Evolutionary conservation across 2,113 vertebrate species (phyloP), one percentile per base, ranked within the genome.

Genomic region (Pipa parva): DNA sequence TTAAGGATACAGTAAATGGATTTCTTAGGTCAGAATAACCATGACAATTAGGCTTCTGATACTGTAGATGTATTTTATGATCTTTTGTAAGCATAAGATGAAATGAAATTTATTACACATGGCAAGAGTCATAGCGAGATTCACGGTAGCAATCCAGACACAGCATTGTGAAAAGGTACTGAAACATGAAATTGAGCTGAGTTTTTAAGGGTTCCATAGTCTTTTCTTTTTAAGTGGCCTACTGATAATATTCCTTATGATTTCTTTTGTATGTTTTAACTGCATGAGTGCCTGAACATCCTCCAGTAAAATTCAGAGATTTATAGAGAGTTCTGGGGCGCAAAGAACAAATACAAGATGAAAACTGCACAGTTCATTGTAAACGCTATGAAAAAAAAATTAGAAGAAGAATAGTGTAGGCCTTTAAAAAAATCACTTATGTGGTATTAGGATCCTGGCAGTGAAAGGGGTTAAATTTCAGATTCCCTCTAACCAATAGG

Each of bases 1-100:
- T 39, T 72, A 75, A 83, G 73, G 78, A 80, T 73, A 82, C 78
- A 79, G 65, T 72, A 82, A 79, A 80, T 78, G 80, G 74, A 83
- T 85, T 85, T 59, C 27, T 66, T 72, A 75, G 75, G 75, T 77
- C 79, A 78, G 63, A 1, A 29, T 72, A 50, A 74, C 27, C 48
- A 57, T 20, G 73, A 67, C 63, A 67, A 57, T 49, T 18, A 0
- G 12, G 5, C 7, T 4, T 58, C 1, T 48, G 49, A 48, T 33
- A 31, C 17, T 60, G 28, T 27, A 64, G 28, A 71, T 77, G 55
- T 72, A 73, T 71, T 75, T 48, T 61, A 64, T 65, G 11, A 63
- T 75, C 50, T 3, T 25, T 75, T 66, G 13, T 33, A 67, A 36
- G 56, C 45, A 59, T 25, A 25, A 49, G 8, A n/a, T 25, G 22